These are phyloP conservation scores for Rhizomys pruinosus DNA, from an alignment of 2,113 vertebrate species.

Conservation along the genomic window DNA sequence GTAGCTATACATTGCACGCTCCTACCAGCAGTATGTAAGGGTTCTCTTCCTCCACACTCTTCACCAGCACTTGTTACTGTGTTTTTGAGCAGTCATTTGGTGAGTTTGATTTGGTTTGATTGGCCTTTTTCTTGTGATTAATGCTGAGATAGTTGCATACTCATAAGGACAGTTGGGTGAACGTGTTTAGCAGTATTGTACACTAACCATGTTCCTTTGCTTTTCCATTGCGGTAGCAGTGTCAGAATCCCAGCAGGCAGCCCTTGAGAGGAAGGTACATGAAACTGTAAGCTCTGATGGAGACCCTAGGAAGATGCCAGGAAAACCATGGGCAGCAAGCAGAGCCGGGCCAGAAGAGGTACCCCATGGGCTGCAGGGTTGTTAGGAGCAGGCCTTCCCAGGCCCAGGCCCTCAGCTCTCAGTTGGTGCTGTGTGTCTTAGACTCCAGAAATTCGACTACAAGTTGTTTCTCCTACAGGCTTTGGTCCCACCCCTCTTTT, in stretches of 20 bases:
- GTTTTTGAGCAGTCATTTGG: not conserved
- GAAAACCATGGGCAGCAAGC: too few species aligned
- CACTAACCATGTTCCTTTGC: not conserved
- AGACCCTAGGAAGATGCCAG: too few species aligned
- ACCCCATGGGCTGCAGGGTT: too few species aligned
- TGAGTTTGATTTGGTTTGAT: constrained; percentile 32
- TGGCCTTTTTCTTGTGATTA: constrained; percentile 20
- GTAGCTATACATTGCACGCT: not conserved
- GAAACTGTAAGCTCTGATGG: too few species aligned
- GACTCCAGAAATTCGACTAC: too few species aligned
- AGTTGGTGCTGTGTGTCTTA: too few species aligned
- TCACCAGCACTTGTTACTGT: not conserved
- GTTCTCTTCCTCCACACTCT: not conserved
- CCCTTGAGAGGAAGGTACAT: too few species aligned
- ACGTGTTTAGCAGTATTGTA: not conserved
- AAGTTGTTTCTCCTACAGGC: too few species aligned
- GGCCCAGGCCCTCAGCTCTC: too few species aligned
- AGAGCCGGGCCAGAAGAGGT: too few species aligned
- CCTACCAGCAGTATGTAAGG: not conserved
- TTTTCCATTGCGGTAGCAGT: not conserved
- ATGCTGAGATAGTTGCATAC: not conserved
- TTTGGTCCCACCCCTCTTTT: too few species aligned
- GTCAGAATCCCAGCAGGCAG: not conserved
- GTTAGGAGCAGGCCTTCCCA: too few species aligned
- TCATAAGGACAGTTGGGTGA: not conserved